Base-by-base conservation (phyloP, 2,888 invertebrate species). In the Cacoxenus indagator region DNA sequence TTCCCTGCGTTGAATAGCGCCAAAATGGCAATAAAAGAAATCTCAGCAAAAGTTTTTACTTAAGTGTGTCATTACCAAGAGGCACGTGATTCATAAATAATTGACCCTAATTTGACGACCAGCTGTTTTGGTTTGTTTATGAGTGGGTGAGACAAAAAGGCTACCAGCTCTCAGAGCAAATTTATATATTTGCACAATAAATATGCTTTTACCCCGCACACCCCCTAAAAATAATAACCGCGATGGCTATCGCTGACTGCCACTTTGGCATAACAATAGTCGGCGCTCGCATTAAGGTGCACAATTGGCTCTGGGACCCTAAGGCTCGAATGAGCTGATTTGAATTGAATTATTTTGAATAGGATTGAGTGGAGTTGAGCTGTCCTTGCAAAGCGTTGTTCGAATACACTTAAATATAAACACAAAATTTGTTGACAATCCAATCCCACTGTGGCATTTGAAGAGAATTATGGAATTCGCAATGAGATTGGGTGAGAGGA, bases 61-160 rank as follows among this genome's bases (percentile, higher is more conserved):
- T 65, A 67, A 70, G 65, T 70, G 65, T 70, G 73, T 67, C 70
- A 73, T 73, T 70, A 69, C 61, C 70, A 67, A 70, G 71, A 73
- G 69, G 67, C 72, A 72, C 72, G 72, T 72, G 72, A 69, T 72
- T 67, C 61, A 62, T 45, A 45, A 27, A 62, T 68, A 70, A 68
- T 67, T 73, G 68, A 73, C 73, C 73, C 66, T 70, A 70, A 73
- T 70, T 69, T 68, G 46, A 26, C 64, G 48, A 22, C 64, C 43
- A 64, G 27, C 29, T 45, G 27, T 64, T 43, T 48, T 2, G 29
- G 5, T 57, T n/a, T 4, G 26, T n/a, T n/a, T 4, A 6, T n/a
- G 57, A 57, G 57, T 29, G 4, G 9, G 22, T 11, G 5, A 19
- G 51, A 19, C 51, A 19, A 11, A 51, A 4, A 8, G 51, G 11